phyloP scores from a whole-genome alignment of 2,888 invertebrate species.

The Sycophila texana region DNA sequence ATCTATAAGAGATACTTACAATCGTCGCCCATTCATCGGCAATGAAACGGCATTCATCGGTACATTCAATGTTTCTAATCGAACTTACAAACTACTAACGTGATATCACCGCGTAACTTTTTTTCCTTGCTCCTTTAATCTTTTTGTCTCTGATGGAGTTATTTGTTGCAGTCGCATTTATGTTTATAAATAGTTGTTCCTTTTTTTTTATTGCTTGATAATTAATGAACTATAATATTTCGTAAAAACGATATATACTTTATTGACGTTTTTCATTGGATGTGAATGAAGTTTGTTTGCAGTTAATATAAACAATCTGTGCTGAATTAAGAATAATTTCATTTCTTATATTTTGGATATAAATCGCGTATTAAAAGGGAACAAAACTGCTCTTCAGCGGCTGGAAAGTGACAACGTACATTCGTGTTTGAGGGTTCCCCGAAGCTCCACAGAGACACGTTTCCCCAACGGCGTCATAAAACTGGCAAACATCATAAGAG shows the following conservation, averaged over 20 bases:
- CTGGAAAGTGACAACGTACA: no score
- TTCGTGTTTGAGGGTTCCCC: no score
- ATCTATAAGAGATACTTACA: slow-evolving; percentile 5
- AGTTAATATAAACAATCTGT: no score
- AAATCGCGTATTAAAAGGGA: no score
- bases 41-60: slow-evolving; percentile 7
- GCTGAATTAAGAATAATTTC: no score
- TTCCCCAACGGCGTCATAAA: slow-evolving; percentile 34
- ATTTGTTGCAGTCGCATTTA: not conserved
- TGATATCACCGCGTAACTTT: not conserved
- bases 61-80: slow-evolving; percentile 20
- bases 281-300: not conserved
- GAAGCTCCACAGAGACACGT: not conserved
- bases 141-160: not conserved
- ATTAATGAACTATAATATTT: not conserved
- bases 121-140: not conserved
- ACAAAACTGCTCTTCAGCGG: no score
- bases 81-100: not conserved
- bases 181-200: not conserved
- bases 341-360: no score
- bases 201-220: not conserved
- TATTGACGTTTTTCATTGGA: no score
- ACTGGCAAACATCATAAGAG: slow-evolving; percentile 22
- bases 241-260: no score
- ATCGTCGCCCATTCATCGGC: slow-evolving; percentile 9